Evolutionary conservation across 2,113 vertebrate species (phyloP), one percentile per base, ranked within the genome.

Genomic region (Lagopus leucura): DNA sequence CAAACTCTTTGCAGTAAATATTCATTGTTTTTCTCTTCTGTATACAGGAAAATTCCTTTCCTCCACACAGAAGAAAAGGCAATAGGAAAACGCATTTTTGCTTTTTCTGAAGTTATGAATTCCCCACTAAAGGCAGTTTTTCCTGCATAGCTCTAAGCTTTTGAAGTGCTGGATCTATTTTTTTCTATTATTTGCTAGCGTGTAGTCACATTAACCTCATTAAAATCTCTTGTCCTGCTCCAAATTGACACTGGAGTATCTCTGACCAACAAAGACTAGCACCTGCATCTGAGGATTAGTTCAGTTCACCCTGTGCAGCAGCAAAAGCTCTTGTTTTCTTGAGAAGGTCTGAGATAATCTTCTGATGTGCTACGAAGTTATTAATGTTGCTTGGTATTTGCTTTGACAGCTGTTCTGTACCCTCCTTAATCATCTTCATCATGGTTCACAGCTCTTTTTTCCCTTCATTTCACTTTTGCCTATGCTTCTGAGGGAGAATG

Each of bases 361-460:
- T 97, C 94, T 97, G 95, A 96, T 95, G 95, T 95, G 93, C 81
- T 96, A 96, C 92, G 75, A 97, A 98, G 96, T 98, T 98, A 98
- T 98, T 97, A 98, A 98, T 97, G 97, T 97, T 97, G 94, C 93
- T 93, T 97, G 94, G 96, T 98, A 98, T 97, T 97, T 97, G 95
- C 95, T 98, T 97, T 98, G 98, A 97, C 97, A 98, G 97, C 93
- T 97, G 95, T 81, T 98, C 94, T 97, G 95, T 95, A 95, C 93
- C 93, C 95, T 97, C 97, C 95, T 98, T 98, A 98, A 98, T 98
- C 97, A 97, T 97, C 96, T 95, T 96, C 95, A 96, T 96, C 94
- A 92, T 90, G 95, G 94, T 97, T 97, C 87, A 66, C 69, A 93
- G 94, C 91, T 90, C 93, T 94, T 96, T 97, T 94, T 89, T 82